Evolutionary conservation across 2,888 invertebrate genomes (phyloP).

Genomic region (Trachelus stipa): DNA sequence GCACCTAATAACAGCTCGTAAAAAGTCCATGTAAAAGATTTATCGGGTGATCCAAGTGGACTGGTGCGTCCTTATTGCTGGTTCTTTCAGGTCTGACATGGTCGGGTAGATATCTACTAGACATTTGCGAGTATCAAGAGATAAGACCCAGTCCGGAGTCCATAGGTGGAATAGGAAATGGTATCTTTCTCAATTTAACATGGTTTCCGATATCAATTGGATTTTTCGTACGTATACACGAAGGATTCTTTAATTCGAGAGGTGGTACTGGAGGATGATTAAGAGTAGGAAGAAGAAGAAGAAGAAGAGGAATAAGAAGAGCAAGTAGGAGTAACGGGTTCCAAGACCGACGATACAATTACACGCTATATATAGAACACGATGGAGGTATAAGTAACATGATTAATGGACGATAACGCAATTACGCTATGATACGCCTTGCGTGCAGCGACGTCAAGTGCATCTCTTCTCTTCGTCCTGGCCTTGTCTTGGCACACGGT

Average conservation of each 20-base stretch:
- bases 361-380: slow-evolving; percentile 38
- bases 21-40: slow-evolving; percentile 25
- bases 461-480: slow-evolving; percentile 11
- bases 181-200: neutral
- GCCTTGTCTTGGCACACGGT: neutral
- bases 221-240: neutral
- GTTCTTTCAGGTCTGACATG: neutral
- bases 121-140: neutral
- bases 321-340: slow-evolving; percentile 30
- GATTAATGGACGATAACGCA: slow-evolving; percentile 56
- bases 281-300: slow-evolving; percentile 5
- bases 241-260: neutral
- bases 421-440: slow-evolving; percentile 35
- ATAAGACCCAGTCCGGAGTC: neutral
- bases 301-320: slow-evolving; percentile 1
- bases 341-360: slow-evolving; percentile 39
- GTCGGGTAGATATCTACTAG: neutral
- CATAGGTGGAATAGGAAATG: neutral
- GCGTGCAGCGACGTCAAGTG: slow-evolving; percentile 30
- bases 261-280: neutral
- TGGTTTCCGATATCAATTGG: neutral
- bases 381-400: slow-evolving; percentile 43
- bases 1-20: slow-evolving; percentile 28
- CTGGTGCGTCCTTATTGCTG: neutral
- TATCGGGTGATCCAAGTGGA: slow-evolving; percentile 8